Base-by-base conservation (phyloP, 2,113 vertebrate species). In the Larimichthys polyactis region DNA sequence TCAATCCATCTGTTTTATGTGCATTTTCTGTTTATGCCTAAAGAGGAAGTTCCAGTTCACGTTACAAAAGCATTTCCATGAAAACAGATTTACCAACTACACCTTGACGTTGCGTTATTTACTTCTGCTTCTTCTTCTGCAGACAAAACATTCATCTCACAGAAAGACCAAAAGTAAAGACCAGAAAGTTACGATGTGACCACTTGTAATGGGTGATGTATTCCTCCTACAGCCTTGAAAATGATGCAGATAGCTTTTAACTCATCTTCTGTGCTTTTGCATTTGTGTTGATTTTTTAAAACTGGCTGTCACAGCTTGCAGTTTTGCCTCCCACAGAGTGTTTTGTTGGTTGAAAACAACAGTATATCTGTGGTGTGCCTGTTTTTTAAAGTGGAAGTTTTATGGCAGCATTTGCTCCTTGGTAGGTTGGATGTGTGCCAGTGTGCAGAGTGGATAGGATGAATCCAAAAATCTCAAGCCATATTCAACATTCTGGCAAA, bases 271-370 rank as follows among this genome's bases (percentile, higher is more conserved):
- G 63, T 78, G 22, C 59, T 40, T 32, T 40, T n/a, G 8, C 27
- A 15, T 49, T 40, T 0, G 3, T 73, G 58, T 27, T 11, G 22
- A 6, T 72, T 51, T 74, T 73, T 51, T 40, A 58, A 43, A 79
- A 29, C 12, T 0, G 68, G 15, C 43, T 52, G 64, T 78, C 74
- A n/a, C 65, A 79, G 70, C 51, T 52, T 71, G 75, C n/a, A 4
- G 55, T 65, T 40, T 40, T 14, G 19, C 75, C 69, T 82, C 79
- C 75, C 46, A 62, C 75, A 2, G 62, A 69, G 55, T 32, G 70
- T 75, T 74, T 75, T 71, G 79, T 77, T 71, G 16, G 51, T 46
- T 36, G 46, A 16, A 60, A 71, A 80, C 66, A 36, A 54, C n/a
- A 5, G 66, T 52, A 5, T 24, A 9, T 71, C 54, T 62, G 60